Percentiles rank a stretch among this genome's conserved stretches.
Conservation (phyloP, 2,113 vertebrate genomes). For the Macrotis lagotis region DNA sequence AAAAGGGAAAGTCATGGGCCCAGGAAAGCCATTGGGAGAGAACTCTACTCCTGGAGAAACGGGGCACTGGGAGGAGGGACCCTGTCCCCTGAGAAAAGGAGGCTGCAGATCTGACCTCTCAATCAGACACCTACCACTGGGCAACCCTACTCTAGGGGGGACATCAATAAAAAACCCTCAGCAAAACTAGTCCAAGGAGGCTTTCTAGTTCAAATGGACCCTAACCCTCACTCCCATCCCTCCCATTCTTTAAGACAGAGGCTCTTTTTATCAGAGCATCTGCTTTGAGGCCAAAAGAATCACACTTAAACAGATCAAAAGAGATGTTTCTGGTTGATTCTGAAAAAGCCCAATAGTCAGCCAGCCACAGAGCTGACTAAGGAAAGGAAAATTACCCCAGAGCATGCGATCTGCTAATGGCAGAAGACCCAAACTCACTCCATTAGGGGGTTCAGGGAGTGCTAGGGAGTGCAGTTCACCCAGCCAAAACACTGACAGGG, state of each 20-base stretch:
- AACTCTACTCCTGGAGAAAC: slow-evolving; percentile 16
- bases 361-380: neutral
- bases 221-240: neutral
- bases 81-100: slow-evolving; percentile 50
- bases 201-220: neutral
- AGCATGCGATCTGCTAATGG: slow-evolving; percentile 61
- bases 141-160: neutral
- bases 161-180: neutral
- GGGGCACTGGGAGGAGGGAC: neutral
- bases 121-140: neutral
- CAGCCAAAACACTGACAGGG: slow-evolving; percentile 55
- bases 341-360: neutral
- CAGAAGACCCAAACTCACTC: slow-evolving; percentile 39
- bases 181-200: neutral
- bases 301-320: slow-evolving; percentile 34
- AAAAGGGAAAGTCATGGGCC: neutral
- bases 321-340: neutral
- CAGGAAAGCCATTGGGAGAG: neutral
- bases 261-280: neutral
- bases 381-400: slow-evolving; percentile 11
- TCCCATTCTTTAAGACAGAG: neutral
- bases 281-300: neutral
- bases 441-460: slow-evolving; percentile 68
- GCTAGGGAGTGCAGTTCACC: slow-evolving; percentile 60
- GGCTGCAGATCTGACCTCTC: neutral